phyloP scores from a whole-genome alignment of 2,113 vertebrate genomes.

The Pygoscelis antarcticus region DNA sequence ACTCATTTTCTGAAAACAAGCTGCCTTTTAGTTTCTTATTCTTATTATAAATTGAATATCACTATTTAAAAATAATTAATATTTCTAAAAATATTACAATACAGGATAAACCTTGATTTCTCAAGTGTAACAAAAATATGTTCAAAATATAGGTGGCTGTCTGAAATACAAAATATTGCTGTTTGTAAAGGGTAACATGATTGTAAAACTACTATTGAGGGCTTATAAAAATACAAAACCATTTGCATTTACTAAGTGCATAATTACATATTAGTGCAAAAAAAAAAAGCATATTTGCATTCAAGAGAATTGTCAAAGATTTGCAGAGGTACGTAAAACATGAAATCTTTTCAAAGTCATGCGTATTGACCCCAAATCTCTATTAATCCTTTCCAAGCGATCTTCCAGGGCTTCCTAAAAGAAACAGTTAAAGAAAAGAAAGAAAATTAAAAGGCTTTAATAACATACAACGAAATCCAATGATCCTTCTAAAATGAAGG shows the following conservation, averaged over 20 bases:
- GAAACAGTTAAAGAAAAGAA: neutral
- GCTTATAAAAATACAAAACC: slow-evolving; percentile 78
- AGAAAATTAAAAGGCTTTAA: neutral
- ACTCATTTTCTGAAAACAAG: slow-evolving; percentile 68
- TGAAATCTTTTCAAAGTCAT: slow-evolving; percentile 96
- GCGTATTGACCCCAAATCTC: slow-evolving; percentile 89
- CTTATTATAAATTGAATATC: slow-evolving; percentile 69
- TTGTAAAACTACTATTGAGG: slow-evolving; percentile 66
- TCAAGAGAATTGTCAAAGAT: slow-evolving; percentile 79
- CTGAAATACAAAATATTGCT: slow-evolving; percentile 78
- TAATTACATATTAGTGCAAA: slow-evolving; percentile 75
- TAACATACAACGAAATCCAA: neutral
- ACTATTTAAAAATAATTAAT: slow-evolving; percentile 74
- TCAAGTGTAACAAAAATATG: slow-evolving; percentile 79
- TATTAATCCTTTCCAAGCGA: slow-evolving; percentile 89
- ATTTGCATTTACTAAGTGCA: slow-evolving; percentile 74
- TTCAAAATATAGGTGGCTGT: slow-evolving; percentile 76
- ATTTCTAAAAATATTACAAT: slow-evolving; percentile 82
- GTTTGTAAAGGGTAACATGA: slow-evolving; percentile 71
- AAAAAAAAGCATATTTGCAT: slow-evolving; percentile 48
- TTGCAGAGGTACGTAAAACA: slow-evolving; percentile 88
- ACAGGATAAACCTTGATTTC: slow-evolving; percentile 69
- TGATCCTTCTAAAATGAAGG: neutral
- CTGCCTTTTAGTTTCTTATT: slow-evolving; percentile 61
- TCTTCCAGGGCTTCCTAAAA: slow-evolving; percentile 91